phyloP scores from a whole-genome alignment of 2,888 invertebrate species.

The Thumatha senex region DNA sequence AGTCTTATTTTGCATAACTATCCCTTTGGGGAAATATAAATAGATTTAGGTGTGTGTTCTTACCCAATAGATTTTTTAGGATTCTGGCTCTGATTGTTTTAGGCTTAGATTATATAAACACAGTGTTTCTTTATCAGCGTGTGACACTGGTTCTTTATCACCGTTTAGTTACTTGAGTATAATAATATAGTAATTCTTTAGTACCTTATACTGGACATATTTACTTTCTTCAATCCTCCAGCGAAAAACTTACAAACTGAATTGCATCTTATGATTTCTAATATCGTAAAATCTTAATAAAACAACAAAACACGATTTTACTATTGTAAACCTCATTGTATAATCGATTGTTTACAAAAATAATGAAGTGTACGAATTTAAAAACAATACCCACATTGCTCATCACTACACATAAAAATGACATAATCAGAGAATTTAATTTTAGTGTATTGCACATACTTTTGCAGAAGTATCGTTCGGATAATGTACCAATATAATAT shows the following conservation, averaged over 20 bases:
- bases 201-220: background rate
- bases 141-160: no score
- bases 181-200: no score
- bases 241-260: background rate
- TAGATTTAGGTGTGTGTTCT: no score
- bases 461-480: background rate
- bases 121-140: no score
- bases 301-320: conserved; percentile 1
- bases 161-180: no score
- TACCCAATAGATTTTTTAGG: no score
- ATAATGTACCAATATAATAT: background rate
- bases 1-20: no score
- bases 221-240: background rate
- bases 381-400: background rate
- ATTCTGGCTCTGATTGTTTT: no score
- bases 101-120: no score
- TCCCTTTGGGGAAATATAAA: no score
- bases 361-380: conserved; percentile 2
- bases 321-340: conserved; percentile 3
- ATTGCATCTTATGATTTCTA: background rate
- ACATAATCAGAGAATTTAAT: background rate
- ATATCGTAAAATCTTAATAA: background rate
- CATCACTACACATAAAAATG: background rate
- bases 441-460: background rate
- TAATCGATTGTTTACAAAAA: background rate